A percentile compares a stretch with the other conserved stretches of the same genome.
phyloP scores from a whole-genome alignment of 2,797 vertebrate species.

The Arvicola amphibius region DNA sequence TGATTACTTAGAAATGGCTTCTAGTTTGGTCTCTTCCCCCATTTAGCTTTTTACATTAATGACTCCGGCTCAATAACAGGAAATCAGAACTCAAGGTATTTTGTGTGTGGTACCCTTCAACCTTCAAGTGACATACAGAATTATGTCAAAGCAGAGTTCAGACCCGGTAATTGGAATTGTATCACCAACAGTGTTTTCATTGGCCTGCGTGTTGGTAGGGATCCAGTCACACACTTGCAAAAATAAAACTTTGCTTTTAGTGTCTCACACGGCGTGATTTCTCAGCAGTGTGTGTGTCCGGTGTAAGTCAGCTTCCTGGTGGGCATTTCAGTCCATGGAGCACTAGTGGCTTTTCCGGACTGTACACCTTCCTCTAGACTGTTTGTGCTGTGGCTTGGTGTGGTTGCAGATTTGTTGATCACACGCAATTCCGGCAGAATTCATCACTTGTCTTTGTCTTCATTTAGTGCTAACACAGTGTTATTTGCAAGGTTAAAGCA shows the following conservation, averaged over 20 bases:
- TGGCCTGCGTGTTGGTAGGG: constrained; percentile 61
- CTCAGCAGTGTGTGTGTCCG: constrained; percentile 20
- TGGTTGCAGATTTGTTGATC: constrained; percentile 61
- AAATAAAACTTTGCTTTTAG: constrained; percentile 71
- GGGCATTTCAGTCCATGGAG: constrained; percentile 46
- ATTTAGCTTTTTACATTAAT: constrained; percentile 12
- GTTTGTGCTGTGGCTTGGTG: constrained; percentile 46
- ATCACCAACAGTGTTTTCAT: constrained; percentile 56
- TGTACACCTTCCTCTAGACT: constrained; percentile 25
- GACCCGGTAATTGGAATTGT: constrained; percentile 53
- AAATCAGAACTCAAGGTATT: not conserved
- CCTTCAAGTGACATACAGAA: not conserved
- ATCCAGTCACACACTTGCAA: constrained; percentile 67
- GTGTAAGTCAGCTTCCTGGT: constrained; percentile 23
- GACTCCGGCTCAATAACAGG: not conserved
- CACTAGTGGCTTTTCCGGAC: constrained; percentile 60
- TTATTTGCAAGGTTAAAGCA: constrained; percentile 44
- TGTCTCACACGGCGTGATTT: constrained; percentile 69
- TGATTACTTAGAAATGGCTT: not conserved
- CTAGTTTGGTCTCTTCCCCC: not conserved
- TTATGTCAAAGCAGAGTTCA: constrained; percentile 49
- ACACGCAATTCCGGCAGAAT: constrained; percentile 62
- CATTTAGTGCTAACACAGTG: not conserved
- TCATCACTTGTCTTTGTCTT: constrained; percentile 35
- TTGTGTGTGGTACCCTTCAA: constrained; percentile 62